These are phyloP conservation scores for Meda fulgida DNA, from an alignment of 2,797 vertebrate genomes.

Conservation along the genomic window DNA sequence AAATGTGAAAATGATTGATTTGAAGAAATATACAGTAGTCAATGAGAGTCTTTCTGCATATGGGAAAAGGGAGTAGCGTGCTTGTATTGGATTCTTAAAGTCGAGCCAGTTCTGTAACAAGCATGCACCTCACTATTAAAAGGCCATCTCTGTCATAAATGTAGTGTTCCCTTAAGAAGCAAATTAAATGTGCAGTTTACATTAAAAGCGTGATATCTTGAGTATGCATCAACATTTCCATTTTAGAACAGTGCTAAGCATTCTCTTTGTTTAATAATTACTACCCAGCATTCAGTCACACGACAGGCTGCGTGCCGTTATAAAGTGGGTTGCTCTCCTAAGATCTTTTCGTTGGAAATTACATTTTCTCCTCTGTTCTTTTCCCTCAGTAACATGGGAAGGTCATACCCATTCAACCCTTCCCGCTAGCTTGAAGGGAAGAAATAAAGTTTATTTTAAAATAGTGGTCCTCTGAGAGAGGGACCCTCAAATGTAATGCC, in stretches of 20 bases:
- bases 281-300: neutral
- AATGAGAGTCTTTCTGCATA: conserved; percentile 9
- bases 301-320: conserved; percentile 21
- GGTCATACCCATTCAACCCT: conserved; percentile 47
- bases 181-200: conserved; percentile 1
- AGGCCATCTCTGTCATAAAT: conserved; percentile 9
- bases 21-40: conserved; percentile 32
- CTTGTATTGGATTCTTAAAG: conserved; percentile 5
- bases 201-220: conserved; percentile 10
- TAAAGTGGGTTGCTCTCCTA: conserved; percentile 31
- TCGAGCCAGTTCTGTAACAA: neutral
- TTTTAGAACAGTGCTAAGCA: conserved; percentile 25
- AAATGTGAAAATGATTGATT: conserved; percentile 37
- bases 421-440: conserved; percentile 49
- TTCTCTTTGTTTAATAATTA: conserved; percentile 41
- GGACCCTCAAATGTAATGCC: conserved; percentile 44
- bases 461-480: conserved; percentile 52
- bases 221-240: conserved; percentile 6
- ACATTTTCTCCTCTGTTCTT: conserved; percentile 45
- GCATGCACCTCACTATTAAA: neutral
- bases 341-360: conserved; percentile 33
- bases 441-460: conserved; percentile 60
- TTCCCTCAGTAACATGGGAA: conserved; percentile 46
- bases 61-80: neutral
- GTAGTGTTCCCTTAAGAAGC: neutral